Evolutionary conservation across 2,113 vertebrate species (phyloP).

Genomic region (Zapornia atra): DNA sequence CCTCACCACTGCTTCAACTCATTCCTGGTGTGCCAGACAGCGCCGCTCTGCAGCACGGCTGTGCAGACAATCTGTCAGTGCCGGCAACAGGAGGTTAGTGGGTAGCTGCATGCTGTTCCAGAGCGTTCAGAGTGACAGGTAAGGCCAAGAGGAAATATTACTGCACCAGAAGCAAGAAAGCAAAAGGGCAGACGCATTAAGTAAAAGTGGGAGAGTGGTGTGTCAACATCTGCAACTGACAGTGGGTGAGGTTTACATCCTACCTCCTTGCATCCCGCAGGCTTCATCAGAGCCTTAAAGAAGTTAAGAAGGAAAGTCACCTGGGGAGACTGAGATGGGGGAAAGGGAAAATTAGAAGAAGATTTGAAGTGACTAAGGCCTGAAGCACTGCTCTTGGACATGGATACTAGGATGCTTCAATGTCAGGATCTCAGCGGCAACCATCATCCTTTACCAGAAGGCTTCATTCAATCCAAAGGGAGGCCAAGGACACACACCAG

Average conservation of each 20-base stretch:
- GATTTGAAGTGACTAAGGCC: background rate
- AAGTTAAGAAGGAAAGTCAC: conserved; percentile 42
- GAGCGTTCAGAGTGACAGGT: background rate
- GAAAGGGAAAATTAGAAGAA: conserved; percentile 26
- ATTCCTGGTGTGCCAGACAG: background rate
- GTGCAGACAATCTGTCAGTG: background rate
- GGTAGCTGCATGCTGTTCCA: background rate
- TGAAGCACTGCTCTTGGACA: background rate
- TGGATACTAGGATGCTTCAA: background rate
- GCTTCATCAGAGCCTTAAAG: conserved; percentile 43
- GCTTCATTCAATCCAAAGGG: background rate
- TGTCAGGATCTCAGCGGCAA: background rate
- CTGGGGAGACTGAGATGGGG: conserved; percentile 32
- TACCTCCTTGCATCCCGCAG: background rate
- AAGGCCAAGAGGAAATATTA: background rate
- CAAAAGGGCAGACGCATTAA: background rate
- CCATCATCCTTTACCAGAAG: background rate
- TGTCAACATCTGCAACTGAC: background rate
- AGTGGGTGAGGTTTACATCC: background rate
- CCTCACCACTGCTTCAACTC: background rate
- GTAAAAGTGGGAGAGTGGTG: background rate
- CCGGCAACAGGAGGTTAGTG: background rate
- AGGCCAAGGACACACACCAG: background rate
- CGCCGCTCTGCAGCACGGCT: background rate
- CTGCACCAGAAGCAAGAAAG: background rate